phyloP scores from a whole-genome alignment of 2,797 vertebrate species.

The Lepus townsendii region DNA sequence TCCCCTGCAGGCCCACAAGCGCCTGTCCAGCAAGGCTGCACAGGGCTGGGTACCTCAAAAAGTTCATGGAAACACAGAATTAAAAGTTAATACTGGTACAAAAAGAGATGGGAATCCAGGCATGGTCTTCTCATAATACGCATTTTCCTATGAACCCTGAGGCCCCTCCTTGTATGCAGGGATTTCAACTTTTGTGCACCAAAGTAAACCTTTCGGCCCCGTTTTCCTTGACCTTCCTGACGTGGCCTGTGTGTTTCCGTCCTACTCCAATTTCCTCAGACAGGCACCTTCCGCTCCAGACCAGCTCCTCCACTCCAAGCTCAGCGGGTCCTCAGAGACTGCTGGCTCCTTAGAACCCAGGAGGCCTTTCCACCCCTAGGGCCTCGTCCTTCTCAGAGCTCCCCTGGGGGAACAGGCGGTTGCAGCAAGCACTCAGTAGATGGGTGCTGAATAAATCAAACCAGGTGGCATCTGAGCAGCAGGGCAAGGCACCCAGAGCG shows the following conservation, averaged over 20 bases:
- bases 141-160: too few relatives aligned
- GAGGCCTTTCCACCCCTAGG: not conserved
- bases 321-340: not conserved
- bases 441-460: not conserved
- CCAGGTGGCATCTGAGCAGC: not conserved
- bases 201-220: too few relatives aligned
- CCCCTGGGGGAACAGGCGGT: not conserved
- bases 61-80: too few relatives aligned
- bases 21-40: not conserved
- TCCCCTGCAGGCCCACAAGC: not conserved
- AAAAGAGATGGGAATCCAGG: too few relatives aligned
- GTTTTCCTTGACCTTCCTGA: too few relatives aligned
- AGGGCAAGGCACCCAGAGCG: not conserved
- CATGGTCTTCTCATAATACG: too few relatives aligned
- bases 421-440: not conserved
- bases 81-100: too few relatives aligned
- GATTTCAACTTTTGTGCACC: too few relatives aligned
- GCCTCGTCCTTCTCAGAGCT: slow-evolving; percentile 20
- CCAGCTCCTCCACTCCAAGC: not conserved
- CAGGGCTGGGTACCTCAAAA: too few relatives aligned
- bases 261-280: not conserved
- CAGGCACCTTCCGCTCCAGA: not conserved
- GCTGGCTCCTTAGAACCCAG: not conserved
- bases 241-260: not conserved
- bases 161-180: too few relatives aligned